Base-by-base conservation (phyloP, 1,140 invertebrate genomes). In the Theocolax elegans region DNA sequence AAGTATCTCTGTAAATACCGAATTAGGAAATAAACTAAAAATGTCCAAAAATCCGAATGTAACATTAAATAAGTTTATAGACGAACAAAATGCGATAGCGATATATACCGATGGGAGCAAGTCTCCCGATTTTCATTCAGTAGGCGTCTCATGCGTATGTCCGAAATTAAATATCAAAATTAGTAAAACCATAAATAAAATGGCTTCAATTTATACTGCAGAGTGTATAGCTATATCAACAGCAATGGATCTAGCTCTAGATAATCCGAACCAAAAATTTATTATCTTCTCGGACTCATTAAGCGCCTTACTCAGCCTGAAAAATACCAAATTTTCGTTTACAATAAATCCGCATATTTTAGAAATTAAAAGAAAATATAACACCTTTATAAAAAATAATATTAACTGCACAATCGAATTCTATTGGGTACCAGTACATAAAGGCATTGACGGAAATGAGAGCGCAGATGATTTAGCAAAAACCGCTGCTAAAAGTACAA, bases 101-200 rank as follows among this genome's bases (percentile, higher is more conserved):
- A 35, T 66, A 2, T 66, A 51, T 40, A 66, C 63, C 10, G 63
- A 66, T 21, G 63, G 63, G 1, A 66, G 63, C 23, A 51, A 51
- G 21, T 10, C 3, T 8, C 1, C 3, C 13, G 17, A 23, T 12
- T 48, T 29, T 21, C 2, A 17, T 15, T 38, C 19, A n/a, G 25
- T 40, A 51, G 63, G 63, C 3, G 15, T 38, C 2, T 25, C 63
- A 23, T 66, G 62, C 19, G 42, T 48, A 6, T 29, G 42, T 17
- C 42, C 62, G 9, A 13, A 64, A 49, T 31, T 49, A 31, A 51
- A 66, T 53, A 9, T 66, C 2, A 27, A 19, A 3, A 51, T 38
- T 13, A 21, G 9, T n/a, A 53, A 53, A 54, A 27, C 25, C 27
- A 66, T 66, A 7, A 53, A 53, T 15, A 35, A 48, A 13, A 51